Evolutionary conservation across 2,797 vertebrate species (phyloP), one percentile per base, ranked within the genome.

Genomic region (Lutra lutra): DNA sequence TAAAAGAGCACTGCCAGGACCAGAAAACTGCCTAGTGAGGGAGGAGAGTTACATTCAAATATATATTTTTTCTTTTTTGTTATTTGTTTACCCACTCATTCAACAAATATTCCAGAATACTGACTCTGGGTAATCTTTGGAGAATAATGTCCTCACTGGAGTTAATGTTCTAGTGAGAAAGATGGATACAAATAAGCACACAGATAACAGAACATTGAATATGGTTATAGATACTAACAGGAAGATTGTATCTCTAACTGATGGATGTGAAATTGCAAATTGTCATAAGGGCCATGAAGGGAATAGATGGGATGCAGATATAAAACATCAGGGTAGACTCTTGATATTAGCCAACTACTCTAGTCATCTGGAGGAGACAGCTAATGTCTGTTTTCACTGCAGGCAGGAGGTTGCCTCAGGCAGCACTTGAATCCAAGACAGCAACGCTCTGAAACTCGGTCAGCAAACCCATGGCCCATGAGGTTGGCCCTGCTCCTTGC

Each of bases 51-150:
- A 86, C 73, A 72, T 40, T 89, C 64, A 83, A 38, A 23, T 12
- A 20, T 12, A 35, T 68, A 11, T 66, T n/a, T 79, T 73, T 78
- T 5, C 40, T 75, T 75, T 75, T 62, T 78, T 43, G 10, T 35
- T 82, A 48, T 40, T 51, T 43, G 32, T 83, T 88, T 85, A 58
- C 20, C 13, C 3, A 86, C 8, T 82, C 21, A 60, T 68, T 66
- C 23, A 68, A 93, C 20, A 94, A 68, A 90, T 88, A 86, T 83
- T 62, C 66, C n/a, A 93, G 90, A 92, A 60, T 32, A 20, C 18
- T 4, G 23, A 54, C 29, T 82, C 62, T 64, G 32, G n/a, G 40
- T 80, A n/a, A 46, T 18, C 32, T 58, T 38, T 40, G n/a, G 35
- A 46, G n/a, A 96, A 87, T 78, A 54, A 89, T 86, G 27, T 46